These are phyloP conservation scores for Lepidiolamprologus cunningtoni DNA, from an alignment of 2,113 vertebrate genomes.

Conservation along the genomic window DNA sequence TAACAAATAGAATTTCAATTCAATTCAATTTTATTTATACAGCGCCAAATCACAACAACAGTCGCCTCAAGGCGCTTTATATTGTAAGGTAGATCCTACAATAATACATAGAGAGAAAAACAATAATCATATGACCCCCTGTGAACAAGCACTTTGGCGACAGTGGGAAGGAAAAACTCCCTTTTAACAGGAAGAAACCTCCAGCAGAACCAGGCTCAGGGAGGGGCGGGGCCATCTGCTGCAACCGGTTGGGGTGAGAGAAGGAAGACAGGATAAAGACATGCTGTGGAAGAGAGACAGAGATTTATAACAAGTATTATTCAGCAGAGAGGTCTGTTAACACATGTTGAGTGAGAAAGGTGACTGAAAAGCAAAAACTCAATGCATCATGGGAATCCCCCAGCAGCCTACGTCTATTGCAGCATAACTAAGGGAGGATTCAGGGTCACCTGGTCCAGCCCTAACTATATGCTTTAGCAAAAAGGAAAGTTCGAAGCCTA, in stretches of 20 bases:
- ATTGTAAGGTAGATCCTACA: fast-evolving
- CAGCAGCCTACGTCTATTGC: fast-evolving
- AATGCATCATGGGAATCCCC: neutral
- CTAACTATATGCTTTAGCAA: neutral
- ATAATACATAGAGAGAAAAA: neutral
- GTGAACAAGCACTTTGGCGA: fast-evolving
- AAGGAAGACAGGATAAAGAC: neutral
- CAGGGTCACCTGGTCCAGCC: neutral
- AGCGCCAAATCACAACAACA: fast-evolving
- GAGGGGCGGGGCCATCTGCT: neutral
- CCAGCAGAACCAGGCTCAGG: neutral
- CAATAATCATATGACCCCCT: fast-evolving
- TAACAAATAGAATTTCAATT: fast-evolving
- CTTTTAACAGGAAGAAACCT: neutral
- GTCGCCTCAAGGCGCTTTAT: fast-evolving
- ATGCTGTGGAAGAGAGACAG: neutral
- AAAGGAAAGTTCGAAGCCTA: no score
- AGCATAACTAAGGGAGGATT: neutral
- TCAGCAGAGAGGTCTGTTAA: fast-evolving
- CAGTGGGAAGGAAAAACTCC: neutral
- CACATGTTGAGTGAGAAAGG: fast-evolving
- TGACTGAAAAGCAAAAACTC: fast-evolving
- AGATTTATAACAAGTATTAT: fast-evolving
- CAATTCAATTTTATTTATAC: neutral
- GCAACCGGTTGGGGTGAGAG: fast-evolving